These are phyloP conservation scores for Neolamprologus variostigma DNA, from an alignment of 2,113 vertebrate species.

Conservation along the genomic window DNA sequence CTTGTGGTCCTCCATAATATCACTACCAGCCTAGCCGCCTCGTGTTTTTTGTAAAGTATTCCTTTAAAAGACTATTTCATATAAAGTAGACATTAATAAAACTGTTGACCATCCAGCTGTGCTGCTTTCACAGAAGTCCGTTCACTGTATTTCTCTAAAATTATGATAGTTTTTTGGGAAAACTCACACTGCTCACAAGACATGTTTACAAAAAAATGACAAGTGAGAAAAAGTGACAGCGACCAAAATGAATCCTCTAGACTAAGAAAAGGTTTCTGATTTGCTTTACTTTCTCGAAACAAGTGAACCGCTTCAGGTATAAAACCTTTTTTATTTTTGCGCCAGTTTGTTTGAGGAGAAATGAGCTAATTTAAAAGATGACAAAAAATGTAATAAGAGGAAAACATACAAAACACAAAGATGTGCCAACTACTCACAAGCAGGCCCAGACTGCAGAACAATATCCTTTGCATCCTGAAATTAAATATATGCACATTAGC, in stretches of 20 bases:
- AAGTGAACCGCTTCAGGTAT: neutral
- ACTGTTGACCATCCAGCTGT: neutral
- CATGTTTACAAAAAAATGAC: neutral
- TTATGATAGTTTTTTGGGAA: neutral
- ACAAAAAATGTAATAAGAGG: neutral
- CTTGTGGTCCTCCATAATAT: neutral
- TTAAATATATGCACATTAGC: neutral
- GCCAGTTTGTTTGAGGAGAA: neutral
- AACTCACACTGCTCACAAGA: neutral
- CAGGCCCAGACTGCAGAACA: constrained; percentile 20
- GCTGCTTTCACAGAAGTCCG: rapidly evolving
- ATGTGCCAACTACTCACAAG: constrained; percentile 51
- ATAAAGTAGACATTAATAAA: neutral
- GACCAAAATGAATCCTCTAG: neutral
- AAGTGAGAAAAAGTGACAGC: neutral
- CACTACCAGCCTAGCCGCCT: neutral
- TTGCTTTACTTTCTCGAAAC: neutral
- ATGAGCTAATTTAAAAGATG: neutral
- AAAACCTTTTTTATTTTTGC: neutral
- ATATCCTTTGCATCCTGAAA: constrained; percentile 61
- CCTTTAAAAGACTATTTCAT: neutral
- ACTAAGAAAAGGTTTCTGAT: neutral
- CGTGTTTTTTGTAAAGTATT: neutral
- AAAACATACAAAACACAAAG: neutral
- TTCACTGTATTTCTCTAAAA: neutral